phyloP scores from a whole-genome alignment of 2,888 invertebrate species.

The Sycophila texana region DNA sequence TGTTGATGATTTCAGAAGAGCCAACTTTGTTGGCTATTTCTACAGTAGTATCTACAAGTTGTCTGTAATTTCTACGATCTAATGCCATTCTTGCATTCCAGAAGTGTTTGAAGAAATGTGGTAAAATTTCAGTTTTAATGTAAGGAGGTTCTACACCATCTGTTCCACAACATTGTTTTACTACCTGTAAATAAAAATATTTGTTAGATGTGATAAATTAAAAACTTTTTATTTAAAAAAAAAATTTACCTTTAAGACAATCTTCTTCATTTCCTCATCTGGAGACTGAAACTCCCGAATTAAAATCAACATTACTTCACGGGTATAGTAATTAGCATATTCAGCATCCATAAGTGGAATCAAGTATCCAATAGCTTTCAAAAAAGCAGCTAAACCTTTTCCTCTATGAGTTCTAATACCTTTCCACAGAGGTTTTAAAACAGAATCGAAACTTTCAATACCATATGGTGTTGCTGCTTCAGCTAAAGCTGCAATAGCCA shows the following conservation, averaged over 20 bases:
- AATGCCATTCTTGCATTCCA: slow-evolving; percentile 99
- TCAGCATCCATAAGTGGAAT: slow-evolving; percentile 99
- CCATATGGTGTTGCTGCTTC: slow-evolving; percentile 99
- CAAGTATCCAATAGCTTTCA: slow-evolving; percentile 99
- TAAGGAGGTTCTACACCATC: slow-evolving; percentile 99
- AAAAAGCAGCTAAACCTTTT: slow-evolving; percentile 98
- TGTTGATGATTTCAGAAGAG: slow-evolving; percentile 98
- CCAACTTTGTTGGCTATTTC: slow-evolving; percentile 99
- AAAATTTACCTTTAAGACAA: slow-evolving; percentile 91
- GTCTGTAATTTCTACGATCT: slow-evolving; percentile 97
- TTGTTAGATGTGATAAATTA: no score
- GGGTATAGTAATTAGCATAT: slow-evolving; percentile 99
- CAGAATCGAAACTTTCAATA: slow-evolving; percentile 99
- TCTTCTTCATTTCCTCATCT: slow-evolving; percentile 99
- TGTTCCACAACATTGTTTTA: slow-evolving; percentile 99
- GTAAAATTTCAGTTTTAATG: slow-evolving; percentile 98
- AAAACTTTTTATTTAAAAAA: no score
- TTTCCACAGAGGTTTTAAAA: slow-evolving; percentile 99
- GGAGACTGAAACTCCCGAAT: slow-evolving; percentile 99
- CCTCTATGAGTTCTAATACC: slow-evolving; percentile 95
- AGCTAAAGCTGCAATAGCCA: slow-evolving; percentile 98
- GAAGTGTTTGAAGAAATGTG: slow-evolving; percentile 99
- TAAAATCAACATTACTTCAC: slow-evolving; percentile 99
- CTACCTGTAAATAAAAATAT: slow-evolving; percentile 80
- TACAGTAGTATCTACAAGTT: slow-evolving; percentile 99